Conservation (phyloP, 2,888 invertebrate genomes). For the Drosophila pegasa region DNA sequence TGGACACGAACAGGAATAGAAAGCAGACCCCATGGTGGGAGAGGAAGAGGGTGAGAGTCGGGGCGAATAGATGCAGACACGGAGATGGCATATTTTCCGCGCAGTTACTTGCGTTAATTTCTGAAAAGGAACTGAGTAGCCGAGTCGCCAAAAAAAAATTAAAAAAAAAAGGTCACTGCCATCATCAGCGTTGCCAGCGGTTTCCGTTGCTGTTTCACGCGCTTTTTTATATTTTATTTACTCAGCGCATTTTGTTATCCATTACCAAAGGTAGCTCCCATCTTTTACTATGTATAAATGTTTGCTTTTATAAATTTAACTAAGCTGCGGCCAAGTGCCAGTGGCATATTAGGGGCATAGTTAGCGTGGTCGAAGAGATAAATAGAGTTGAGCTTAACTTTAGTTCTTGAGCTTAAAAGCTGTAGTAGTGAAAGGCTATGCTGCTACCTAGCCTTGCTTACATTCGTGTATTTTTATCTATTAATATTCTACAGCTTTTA, state of each 20-base stretch:
- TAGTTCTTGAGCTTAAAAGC: not conserved
- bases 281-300: not conserved
- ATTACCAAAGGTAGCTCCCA: constrained; percentile 41
- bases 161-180: constrained; percentile 38
- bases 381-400: not conserved
- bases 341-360: not conserved
- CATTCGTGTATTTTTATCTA: too few relatives aligned
- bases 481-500: too few relatives aligned
- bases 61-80: constrained; percentile 25
- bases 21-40: not conserved
- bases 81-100: constrained; percentile 75
- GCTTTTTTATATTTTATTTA: constrained; percentile 57
- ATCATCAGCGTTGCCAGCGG: constrained; percentile 38
- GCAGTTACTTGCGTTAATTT: constrained; percentile 75
- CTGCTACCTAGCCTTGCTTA: too few relatives aligned
- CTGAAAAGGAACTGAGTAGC: constrained; percentile 27
- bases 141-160: constrained; percentile 15
- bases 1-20: constrained; percentile 5
- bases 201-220: constrained; percentile 60
- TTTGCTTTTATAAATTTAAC: constrained; percentile 3
- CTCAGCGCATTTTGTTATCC: constrained; percentile 48
- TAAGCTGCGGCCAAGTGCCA: not conserved
- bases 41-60: not conserved
- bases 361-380: not conserved
- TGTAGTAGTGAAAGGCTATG: not conserved